A percentile compares a stretch with the other conserved stretches of the same genome.
These are phyloP conservation scores for Dascillus cervinus DNA, from an alignment of 2,888 invertebrate species.

Conservation along the genomic window DNA sequence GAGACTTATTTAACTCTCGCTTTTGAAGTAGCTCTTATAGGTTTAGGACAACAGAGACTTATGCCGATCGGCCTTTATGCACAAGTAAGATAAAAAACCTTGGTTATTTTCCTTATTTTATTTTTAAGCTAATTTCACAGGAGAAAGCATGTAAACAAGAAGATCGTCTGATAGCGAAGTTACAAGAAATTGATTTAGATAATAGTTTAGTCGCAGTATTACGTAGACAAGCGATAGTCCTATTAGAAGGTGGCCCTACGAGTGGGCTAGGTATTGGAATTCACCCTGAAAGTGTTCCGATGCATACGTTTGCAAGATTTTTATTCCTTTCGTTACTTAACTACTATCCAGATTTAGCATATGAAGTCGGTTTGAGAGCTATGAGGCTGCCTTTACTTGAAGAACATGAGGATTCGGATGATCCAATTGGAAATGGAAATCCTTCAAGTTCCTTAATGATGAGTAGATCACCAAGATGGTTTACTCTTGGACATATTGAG, in stretches of 20 bases:
- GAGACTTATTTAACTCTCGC: slow-evolving; percentile 71
- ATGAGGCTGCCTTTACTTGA: slow-evolving; percentile 74
- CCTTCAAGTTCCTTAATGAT: slow-evolving; percentile 47
- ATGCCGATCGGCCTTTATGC: slow-evolving; percentile 74
- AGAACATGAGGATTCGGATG: slow-evolving; percentile 58
- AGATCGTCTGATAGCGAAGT: slow-evolving; percentile 65
- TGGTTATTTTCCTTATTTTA: background rate
- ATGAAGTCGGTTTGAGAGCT: slow-evolving; percentile 68
- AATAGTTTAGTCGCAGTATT: slow-evolving; percentile 61
- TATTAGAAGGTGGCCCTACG: slow-evolving; percentile 69
- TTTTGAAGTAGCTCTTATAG: slow-evolving; percentile 69
- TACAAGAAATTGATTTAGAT: slow-evolving; percentile 72
- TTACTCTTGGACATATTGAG: slow-evolving; percentile 72
- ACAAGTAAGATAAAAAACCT: slow-evolving; percentile 51
- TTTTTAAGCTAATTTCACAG: too few relatives aligned
- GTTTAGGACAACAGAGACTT: slow-evolving; percentile 70
- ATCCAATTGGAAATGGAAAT: slow-evolving; percentile 47
- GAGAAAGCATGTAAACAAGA: slow-evolving; percentile 67
- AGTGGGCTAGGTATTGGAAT: slow-evolving; percentile 68
- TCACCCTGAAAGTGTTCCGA: slow-evolving; percentile 74
- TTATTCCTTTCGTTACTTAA: slow-evolving; percentile 70
- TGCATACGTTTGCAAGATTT: slow-evolving; percentile 77
- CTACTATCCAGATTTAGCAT: slow-evolving; percentile 70
- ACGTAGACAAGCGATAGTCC: slow-evolving; percentile 57
- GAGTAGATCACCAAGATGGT: slow-evolving; percentile 64